phyloP scores from a whole-genome alignment of 1,140 invertebrate species.

The Lamellibrachia luymesi region DNA sequence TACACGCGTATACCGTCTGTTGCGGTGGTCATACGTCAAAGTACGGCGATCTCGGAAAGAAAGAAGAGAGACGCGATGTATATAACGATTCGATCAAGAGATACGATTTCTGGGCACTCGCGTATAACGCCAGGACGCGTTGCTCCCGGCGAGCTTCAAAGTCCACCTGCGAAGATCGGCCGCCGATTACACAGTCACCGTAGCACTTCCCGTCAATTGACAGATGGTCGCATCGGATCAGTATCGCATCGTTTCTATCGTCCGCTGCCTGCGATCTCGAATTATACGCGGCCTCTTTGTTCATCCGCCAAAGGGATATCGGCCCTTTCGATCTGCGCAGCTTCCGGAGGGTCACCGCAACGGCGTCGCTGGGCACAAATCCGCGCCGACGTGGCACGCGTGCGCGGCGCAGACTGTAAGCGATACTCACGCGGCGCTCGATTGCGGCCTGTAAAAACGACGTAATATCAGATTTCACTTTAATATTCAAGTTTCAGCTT shows the following conservation, averaged over 20 bases:
- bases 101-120: not conserved
- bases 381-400: not conserved
- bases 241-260: not conserved
- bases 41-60: not conserved
- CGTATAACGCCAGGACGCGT: not conserved
- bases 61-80: not conserved
- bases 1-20: not conserved
- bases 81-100: not conserved
- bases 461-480: slow-evolving; percentile 1
- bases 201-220: not conserved
- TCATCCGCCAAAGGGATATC: not conserved
- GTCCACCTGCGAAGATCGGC: not conserved
- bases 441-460: not conserved
- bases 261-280: no score
- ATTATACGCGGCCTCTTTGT: not conserved
- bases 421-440: not conserved
- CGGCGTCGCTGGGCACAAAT: not conserved
- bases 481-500: not conserved
- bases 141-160: not conserved
- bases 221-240: not conserved
- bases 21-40: not conserved
- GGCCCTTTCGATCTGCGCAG: not conserved
- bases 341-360: not conserved
- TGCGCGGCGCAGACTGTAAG: not conserved
- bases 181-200: not conserved